phyloP scores from a whole-genome alignment of 2,888 invertebrate species.

The Hofmannophila pseudospretella region DNA sequence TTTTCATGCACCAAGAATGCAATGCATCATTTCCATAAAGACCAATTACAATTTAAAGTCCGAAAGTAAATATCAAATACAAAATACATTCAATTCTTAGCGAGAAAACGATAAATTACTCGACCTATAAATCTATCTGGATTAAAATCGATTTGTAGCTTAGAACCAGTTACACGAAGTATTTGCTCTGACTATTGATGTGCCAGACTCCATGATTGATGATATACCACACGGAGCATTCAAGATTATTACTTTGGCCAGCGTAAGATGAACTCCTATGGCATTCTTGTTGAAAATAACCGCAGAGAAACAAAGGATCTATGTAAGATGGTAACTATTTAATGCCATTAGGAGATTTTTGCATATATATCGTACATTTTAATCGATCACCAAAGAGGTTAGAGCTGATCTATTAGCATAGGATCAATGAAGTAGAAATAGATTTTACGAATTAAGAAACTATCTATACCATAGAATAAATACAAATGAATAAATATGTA shows the following conservation, averaged over 20 bases:
- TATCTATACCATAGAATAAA: too few species aligned
- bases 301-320: neutral
- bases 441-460: too few species aligned
- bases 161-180: slow-evolving; percentile 46
- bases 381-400: too few species aligned
- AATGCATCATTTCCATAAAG: too few species aligned
- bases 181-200: slow-evolving; percentile 57
- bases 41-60: too few species aligned
- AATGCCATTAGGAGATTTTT: too few species aligned
- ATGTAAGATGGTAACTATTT: slow-evolving; percentile 4
- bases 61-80: slow-evolving; percentile 7
- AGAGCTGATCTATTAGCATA: too few species aligned
- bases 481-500: too few species aligned
- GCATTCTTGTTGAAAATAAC: neutral
- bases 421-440: too few species aligned
- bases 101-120: slow-evolving; percentile 39
- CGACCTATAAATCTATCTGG: slow-evolving; percentile 44
- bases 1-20: too few species aligned
- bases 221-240: slow-evolving; percentile 28
- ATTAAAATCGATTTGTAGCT: slow-evolving; percentile 52
- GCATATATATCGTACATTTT: too few species aligned
- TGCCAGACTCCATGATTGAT: slow-evolving; percentile 53
- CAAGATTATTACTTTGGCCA: slow-evolving; percentile 20
- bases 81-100: slow-evolving; percentile 14
- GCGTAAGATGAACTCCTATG: slow-evolving; percentile 13